phyloP scores from a whole-genome alignment of 2,797 vertebrate genomes.

The Poeciliopsis presidionis region DNA sequence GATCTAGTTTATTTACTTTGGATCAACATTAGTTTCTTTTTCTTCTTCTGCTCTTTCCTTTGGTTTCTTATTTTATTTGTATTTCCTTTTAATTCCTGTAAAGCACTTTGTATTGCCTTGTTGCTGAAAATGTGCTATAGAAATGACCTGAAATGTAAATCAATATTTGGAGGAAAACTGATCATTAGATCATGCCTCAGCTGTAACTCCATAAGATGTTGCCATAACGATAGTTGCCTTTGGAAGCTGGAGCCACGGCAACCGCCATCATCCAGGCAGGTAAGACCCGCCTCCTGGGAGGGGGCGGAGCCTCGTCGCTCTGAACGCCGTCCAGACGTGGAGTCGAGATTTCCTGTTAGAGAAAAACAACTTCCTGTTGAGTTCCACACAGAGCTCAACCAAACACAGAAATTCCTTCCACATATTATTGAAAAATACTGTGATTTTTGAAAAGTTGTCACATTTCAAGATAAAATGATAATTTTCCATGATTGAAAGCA shows the following conservation, averaged over 20 bases:
- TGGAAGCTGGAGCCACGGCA: background rate
- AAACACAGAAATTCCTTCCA: background rate
- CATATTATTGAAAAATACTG: background rate
- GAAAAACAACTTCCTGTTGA: background rate
- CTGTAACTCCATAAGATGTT: background rate
- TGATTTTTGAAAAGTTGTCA: background rate
- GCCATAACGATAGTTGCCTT: slow-evolving; percentile 46
- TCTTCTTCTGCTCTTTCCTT: too few species aligned
- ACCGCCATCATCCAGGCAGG: slow-evolving; percentile 77
- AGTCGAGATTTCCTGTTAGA: slow-evolving; percentile 4
- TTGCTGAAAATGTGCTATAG: too few species aligned
- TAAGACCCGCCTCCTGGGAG: slow-evolving; percentile 62
- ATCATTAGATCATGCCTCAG: background rate
- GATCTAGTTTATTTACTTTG: too few species aligned
- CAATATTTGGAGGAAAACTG: background rate
- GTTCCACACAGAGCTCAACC: background rate
- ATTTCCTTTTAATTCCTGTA: too few species aligned
- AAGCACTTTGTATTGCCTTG: too few species aligned
- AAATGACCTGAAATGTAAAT: too few species aligned
- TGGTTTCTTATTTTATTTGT: too few species aligned
- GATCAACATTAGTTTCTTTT: too few species aligned
- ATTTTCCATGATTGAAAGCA: background rate
- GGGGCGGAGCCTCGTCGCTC: rapidly evolving
- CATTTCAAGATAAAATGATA: background rate
- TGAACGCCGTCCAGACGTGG: rapidly evolving